Evolutionary conservation across 2,888 invertebrate genomes (phyloP).

Genomic region (Physocephala rufipes): DNA sequence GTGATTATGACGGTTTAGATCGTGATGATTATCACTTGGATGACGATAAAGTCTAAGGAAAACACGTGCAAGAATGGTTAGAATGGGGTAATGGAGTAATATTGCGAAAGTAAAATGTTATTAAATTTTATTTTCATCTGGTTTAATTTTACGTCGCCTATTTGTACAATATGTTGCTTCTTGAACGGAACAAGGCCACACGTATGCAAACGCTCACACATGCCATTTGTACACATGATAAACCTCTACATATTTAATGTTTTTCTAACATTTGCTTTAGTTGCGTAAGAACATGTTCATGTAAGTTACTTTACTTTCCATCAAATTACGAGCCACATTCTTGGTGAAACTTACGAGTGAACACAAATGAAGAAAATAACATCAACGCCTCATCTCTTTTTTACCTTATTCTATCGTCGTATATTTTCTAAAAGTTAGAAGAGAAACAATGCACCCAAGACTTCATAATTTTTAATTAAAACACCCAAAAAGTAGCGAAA

Average conservation of each 20-base stretch:
- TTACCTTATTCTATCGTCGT: too few species aligned
- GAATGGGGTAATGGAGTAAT: too few species aligned
- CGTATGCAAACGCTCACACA: too few species aligned
- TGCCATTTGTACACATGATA: too few species aligned
- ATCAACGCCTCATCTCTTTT: too few species aligned
- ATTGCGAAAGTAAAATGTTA: background rate
- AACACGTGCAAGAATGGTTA: too few species aligned
- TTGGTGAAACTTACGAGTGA: conserved; percentile 12
- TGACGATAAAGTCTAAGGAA: too few species aligned
- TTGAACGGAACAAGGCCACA: background rate
- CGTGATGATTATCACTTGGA: too few species aligned
- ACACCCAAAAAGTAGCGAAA: conserved; percentile 21
- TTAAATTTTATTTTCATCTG: background rate
- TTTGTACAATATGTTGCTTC: background rate
- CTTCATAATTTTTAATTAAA: conserved; percentile 21
- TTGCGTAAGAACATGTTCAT: conserved; percentile 17
- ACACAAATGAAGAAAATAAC: background rate
- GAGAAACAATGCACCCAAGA: background rate
- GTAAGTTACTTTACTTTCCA: conserved; percentile 22
- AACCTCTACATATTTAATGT: conserved; percentile 10
- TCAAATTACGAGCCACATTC: too few species aligned
- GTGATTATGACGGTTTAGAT: too few species aligned
- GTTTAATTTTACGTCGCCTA: conserved; percentile 10
- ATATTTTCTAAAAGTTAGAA: background rate
- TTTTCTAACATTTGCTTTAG: conserved; percentile 7